Evolutionary conservation across 2,888 invertebrate species (phyloP).

Genomic region (Drosophila barbarae): DNA sequence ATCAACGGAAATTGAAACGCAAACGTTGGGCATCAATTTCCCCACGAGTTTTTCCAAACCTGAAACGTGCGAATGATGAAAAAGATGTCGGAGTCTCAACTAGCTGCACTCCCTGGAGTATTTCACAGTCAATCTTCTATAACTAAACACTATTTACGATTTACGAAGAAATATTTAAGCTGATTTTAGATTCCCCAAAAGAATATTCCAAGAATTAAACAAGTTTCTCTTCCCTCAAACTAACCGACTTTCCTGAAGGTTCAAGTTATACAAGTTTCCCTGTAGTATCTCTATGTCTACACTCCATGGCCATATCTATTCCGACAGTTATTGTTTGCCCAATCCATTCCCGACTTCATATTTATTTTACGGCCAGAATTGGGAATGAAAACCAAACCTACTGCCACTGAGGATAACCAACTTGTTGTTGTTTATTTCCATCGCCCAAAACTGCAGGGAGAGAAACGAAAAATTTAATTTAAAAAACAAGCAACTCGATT

Average conservation of each 20-base stretch:
- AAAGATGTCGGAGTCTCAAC: slow-evolving; percentile 31
- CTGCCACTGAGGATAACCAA: slow-evolving; percentile 27
- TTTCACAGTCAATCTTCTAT: not conserved
- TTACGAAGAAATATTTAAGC: not conserved
- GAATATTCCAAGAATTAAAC: not conserved
- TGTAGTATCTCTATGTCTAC: not conserved
- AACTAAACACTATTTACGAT: not conserved
- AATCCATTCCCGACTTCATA: slow-evolving; percentile 51
- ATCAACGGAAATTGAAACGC: slow-evolving; percentile 72
- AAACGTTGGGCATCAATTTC: slow-evolving; percentile 39
- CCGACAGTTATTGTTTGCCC: slow-evolving; percentile 41
- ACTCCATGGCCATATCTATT: slow-evolving; percentile 26
- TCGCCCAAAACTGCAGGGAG: slow-evolving; percentile 19
- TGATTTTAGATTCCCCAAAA: not conserved
- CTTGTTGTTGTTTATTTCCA: slow-evolving; percentile 60
- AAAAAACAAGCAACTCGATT: slow-evolving; percentile 63
- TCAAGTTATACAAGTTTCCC: not conserved
- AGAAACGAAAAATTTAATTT: slow-evolving; percentile 59
- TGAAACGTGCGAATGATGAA: slow-evolving; percentile 54
- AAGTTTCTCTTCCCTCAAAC: not conserved
- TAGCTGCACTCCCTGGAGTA: slow-evolving; percentile 12
- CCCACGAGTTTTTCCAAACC: slow-evolving; percentile 4
- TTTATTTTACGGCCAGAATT: slow-evolving; percentile 54
- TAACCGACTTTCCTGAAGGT: not conserved
- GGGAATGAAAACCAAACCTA: slow-evolving; percentile 32